phyloP scores from a whole-genome alignment of 2,888 invertebrate genomes.

The Xestia c-nigrum region DNA sequence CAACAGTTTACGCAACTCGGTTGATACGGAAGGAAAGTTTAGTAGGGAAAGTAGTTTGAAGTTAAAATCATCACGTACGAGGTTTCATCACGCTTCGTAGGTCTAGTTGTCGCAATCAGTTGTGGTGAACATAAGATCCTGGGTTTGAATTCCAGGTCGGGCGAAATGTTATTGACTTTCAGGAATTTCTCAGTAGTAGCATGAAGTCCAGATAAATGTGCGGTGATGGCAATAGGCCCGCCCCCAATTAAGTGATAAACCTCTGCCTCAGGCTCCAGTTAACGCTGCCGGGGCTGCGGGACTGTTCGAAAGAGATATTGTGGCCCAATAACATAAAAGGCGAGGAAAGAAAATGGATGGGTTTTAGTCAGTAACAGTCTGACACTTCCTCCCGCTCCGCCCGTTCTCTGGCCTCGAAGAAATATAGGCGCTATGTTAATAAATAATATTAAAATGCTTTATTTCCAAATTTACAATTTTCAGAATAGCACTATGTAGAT shows the following conservation, averaged over 20 bases:
- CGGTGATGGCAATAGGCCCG: background rate
- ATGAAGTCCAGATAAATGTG: background rate
- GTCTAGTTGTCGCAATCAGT: background rate
- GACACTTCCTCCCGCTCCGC: no score
- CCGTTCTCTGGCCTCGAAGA: background rate
- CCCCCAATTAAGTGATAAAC: background rate
- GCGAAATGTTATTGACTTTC: background rate
- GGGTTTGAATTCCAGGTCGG: background rate
- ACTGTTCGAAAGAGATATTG: no score
- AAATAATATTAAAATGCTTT: no score
- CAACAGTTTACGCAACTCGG: conserved; percentile 25
- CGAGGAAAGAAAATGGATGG: no score
- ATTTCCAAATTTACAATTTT: no score
- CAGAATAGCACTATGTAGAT: no score
- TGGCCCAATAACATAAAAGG: no score
- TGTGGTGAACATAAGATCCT: background rate
- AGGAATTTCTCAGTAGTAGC: background rate
- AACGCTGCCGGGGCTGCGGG: background rate
- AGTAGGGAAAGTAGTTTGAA: background rate
- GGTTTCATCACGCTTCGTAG: background rate
- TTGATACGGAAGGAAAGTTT: conserved; percentile 1
- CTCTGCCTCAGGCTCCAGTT: background rate
- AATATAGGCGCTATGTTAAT: no score
- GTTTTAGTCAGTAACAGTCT: no score
- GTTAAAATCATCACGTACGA: background rate